These are phyloP conservation scores for Steinernema feltiae DNA, from an alignment of 1,140 invertebrate species.

Conservation along the genomic window DNA sequence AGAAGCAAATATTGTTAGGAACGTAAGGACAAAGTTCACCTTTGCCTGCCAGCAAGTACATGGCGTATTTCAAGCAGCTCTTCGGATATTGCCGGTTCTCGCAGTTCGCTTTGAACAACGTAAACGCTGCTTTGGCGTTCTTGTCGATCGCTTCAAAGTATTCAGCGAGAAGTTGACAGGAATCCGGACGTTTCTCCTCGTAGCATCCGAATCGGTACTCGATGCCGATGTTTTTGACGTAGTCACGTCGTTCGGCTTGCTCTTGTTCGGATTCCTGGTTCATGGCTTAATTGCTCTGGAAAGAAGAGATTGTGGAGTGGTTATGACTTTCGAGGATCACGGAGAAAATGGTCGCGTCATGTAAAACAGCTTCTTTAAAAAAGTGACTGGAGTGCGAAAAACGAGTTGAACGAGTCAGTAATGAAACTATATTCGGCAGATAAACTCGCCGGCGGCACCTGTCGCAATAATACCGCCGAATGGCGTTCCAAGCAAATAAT, in stretches of 20 bases:
- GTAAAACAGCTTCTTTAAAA: too few species aligned
- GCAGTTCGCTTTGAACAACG: conserved; percentile 48
- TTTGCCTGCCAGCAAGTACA: conserved; percentile 46
- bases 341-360: too few species aligned
- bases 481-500: too few species aligned
- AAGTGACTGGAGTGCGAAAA: too few species aligned
- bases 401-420: too few species aligned
- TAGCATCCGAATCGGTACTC: conserved; percentile 55
- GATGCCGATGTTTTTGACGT: conserved; percentile 56
- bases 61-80: conserved; percentile 53
- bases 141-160: conserved; percentile 50
- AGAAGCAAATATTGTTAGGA: not conserved
- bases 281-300: not conserved
- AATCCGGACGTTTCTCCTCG: conserved; percentile 56
- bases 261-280: conserved; percentile 33
- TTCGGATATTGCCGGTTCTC: conserved; percentile 44
- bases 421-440: too few species aligned
- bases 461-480: too few species aligned
- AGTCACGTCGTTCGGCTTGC: conserved; percentile 48
- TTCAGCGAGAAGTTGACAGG: conserved; percentile 51
- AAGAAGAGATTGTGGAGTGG: not conserved
- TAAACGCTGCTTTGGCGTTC: conserved; percentile 40
- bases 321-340: too few species aligned
- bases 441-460: too few species aligned
- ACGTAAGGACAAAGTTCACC: conserved; percentile 17